Conservation (phyloP, 2,113 vertebrate species). For the Ariopsis seemanni region DNA sequence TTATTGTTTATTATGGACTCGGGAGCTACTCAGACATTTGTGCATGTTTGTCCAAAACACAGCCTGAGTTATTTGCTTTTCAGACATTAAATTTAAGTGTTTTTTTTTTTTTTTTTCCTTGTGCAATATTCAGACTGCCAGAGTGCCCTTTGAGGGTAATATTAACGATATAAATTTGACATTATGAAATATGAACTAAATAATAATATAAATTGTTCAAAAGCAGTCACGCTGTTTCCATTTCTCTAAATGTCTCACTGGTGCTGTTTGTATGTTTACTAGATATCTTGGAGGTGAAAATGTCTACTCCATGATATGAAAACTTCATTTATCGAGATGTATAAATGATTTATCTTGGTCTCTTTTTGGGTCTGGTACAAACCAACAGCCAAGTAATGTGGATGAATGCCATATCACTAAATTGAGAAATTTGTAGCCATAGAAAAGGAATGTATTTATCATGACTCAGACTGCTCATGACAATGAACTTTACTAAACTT, state of each 20-base stretch:
- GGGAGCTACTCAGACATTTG: too few relatives aligned
- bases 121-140: background rate
- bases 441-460: background rate
- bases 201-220: background rate
- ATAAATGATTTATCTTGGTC: background rate
- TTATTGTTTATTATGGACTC: background rate
- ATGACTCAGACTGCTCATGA: background rate
- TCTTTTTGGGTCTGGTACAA: background rate
- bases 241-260: background rate
- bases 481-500: background rate
- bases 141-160: background rate
- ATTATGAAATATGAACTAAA: constrained; percentile 11
- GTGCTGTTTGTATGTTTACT: background rate
- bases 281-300: background rate
- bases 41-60: background rate
- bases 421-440: background rate
- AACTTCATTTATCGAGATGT: background rate
- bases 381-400: background rate
- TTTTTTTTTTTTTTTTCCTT: background rate
- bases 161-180: background rate
- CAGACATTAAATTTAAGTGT: background rate
- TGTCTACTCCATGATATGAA: background rate
- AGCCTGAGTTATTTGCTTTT: background rate
- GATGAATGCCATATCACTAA: background rate
- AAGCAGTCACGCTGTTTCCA: background rate